Evolutionary conservation across 1,140 invertebrate genomes (phyloP).

Genomic region (Zelostemma sp.): DNA sequence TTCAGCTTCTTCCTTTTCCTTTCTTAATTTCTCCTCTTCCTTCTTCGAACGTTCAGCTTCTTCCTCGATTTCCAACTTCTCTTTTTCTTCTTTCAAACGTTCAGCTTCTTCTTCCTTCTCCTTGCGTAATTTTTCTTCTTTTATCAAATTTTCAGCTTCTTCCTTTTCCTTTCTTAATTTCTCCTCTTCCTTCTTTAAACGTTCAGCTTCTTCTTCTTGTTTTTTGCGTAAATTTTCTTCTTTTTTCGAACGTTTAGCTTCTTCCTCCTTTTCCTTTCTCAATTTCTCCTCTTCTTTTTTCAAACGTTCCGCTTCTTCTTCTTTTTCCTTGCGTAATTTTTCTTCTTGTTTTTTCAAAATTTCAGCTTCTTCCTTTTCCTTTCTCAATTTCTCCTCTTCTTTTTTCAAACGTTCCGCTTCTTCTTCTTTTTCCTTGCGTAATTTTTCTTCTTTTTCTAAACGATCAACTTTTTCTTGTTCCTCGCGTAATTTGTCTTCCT

Average conservation of each 20-base stretch:
- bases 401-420: not conserved
- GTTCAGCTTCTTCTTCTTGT: constrained; percentile 12
- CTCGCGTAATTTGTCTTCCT: constrained; percentile 6
- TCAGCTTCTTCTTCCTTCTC: constrained; percentile 22
- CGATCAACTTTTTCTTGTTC: constrained; percentile 21
- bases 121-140: not conserved
- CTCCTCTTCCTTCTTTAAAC: no score
- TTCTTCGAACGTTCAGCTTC: no score
- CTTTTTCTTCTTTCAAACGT: no score
- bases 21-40: no score
- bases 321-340: not conserved
- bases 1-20: constrained; percentile 24
- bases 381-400: constrained; percentile 9
- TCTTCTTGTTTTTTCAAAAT: constrained; percentile 12
- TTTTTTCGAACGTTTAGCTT: constrained; percentile 13
- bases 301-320: no score
- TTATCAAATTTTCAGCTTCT: not conserved
- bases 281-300: no score
- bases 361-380: constrained; percentile 12
- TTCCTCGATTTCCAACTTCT: no score
- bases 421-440: not conserved
- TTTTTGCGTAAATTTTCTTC: constrained; percentile 19
- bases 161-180: not conserved
- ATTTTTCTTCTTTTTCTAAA: constrained; percentile 5
- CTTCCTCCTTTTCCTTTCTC: constrained; percentile 9